Evolutionary conservation across 2,797 vertebrate genomes (phyloP), one percentile per base, ranked within the genome.

Genomic region (Thunnus albacares): DNA sequence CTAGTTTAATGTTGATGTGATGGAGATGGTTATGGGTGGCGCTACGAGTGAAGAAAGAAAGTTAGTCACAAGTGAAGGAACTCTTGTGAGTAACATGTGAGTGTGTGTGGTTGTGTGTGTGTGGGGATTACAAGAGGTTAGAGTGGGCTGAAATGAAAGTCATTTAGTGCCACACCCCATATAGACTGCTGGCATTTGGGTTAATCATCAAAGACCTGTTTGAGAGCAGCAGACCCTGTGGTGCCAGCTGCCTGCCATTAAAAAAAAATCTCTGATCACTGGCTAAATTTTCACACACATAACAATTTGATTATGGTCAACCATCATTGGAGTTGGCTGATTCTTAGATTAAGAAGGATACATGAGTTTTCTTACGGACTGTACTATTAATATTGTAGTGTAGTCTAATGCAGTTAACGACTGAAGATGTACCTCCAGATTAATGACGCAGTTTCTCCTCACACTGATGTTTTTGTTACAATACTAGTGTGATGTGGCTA

Each of bases 161-260:
- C 13, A 35, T 79, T 63, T 24, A 69, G 15, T 28, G 71, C 35
- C 79, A 73, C 79, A 70, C 75, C 75, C 45, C 20, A 10, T 63
- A 22, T 55, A 24, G 13, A 47, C 33, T 2, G 1, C 43, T 61
- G 60, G 53, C 60, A 33, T 77, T 55, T 17, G 38, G 20, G 15
- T 75, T 68, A 64, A 61, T 82, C 70, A 74, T 69, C 75, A 43
- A 35, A 68, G 41, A 62, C 63, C 33, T 12, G 65, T 52, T 69
- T 22, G 9, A 72, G 28, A 49, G 51, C 41, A 24, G 20, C 64
- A 22, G 22, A 57, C 30, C 52, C 52, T 63, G 24, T 62, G 20
- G 33, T 24, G 30, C 10, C 18, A 22, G 15, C 17, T 73, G 22
- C 47, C 1, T 11, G 4, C 43, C 59, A 33, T 20, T 60, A 15